Evolutionary conservation across 2,888 invertebrate genomes (phyloP).

Genomic region (Xestobium rufovillosum): DNA sequence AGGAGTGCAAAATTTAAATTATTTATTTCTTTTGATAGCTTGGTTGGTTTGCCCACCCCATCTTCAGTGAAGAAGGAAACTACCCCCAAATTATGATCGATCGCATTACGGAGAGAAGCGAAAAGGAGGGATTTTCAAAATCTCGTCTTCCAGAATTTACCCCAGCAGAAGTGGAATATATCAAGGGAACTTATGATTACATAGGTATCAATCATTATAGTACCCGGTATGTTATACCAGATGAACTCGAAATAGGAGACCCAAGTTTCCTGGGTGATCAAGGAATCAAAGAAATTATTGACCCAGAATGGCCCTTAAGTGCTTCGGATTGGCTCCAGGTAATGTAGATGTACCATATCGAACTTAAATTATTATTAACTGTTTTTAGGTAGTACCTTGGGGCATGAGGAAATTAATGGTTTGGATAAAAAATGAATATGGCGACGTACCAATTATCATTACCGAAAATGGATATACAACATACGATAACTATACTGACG

Average conservation of each 20-base stretch:
- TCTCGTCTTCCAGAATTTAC: slow-evolving; percentile 58
- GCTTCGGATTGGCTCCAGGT: too few relatives aligned
- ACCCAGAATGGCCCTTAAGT: too few relatives aligned
- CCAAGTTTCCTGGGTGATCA: slow-evolving; percentile 6
- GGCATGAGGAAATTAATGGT: background rate
- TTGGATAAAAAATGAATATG: background rate
- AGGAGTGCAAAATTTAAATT: too few relatives aligned
- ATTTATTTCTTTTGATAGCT: too few relatives aligned
- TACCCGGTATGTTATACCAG: slow-evolving; percentile 42
- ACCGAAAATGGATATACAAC: slow-evolving; percentile 3
- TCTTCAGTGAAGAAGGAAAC: slow-evolving; percentile 57
- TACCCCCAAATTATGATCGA: slow-evolving; percentile 58
- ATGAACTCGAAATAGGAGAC: slow-evolving; percentile 5
- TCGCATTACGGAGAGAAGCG: slow-evolving; percentile 49
- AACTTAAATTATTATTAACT: too few relatives aligned
- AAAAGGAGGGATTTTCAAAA: slow-evolving; percentile 48
- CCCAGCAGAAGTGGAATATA: slow-evolving; percentile 48
- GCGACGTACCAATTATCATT: background rate
- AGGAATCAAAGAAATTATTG: too few relatives aligned
- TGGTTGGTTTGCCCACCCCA: too few relatives aligned
- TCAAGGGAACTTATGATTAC: slow-evolving; percentile 59
- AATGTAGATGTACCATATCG: too few relatives aligned
- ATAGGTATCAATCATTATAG: slow-evolving; percentile 69
- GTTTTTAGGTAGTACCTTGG: background rate
- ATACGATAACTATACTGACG: too few relatives aligned